phyloP scores from a whole-genome alignment of 2,113 vertebrate species.

The Parus major region DNA sequence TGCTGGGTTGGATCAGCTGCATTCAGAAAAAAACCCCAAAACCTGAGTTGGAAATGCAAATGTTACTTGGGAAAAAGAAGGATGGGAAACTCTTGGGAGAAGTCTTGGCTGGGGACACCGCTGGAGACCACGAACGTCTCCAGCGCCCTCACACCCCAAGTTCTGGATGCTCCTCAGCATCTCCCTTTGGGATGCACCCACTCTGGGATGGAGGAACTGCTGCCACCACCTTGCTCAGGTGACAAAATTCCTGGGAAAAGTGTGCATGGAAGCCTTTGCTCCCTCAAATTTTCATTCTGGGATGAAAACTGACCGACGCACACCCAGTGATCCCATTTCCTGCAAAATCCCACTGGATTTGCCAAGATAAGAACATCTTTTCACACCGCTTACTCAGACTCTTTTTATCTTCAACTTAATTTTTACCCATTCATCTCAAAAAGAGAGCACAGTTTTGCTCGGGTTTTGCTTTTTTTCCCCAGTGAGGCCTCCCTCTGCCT shows the following conservation, averaged over 20 bases:
- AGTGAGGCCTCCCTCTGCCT: conserved; percentile 27
- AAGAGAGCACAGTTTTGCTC: not conserved
- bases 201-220: not conserved
- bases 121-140: rapidly evolving
- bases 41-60: not conserved
- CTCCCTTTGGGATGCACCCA: rapidly evolving
- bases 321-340: not conserved
- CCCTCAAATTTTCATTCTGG: not conserved
- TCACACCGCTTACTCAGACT: not conserved
- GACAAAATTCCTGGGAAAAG: not conserved
- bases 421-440: not conserved
- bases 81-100: not conserved
- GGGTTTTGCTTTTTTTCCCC: not conserved
- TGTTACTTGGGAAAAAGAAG: not conserved
- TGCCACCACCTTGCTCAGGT: not conserved
- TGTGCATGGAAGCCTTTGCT: rapidly evolving
- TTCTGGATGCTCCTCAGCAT: rapidly evolving
- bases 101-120: not conserved
- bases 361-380: rapidly evolving
- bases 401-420: not conserved
- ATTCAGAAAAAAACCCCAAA: not conserved
- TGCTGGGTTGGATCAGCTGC: rapidly evolving
- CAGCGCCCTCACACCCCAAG: rapidly evolving
- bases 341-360: not conserved
- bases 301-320: not conserved